Percentiles rank a stretch among this genome's conserved stretches.
Conservation (phyloP, 1,140 invertebrate genomes). For the Bombus waltoni region DNA sequence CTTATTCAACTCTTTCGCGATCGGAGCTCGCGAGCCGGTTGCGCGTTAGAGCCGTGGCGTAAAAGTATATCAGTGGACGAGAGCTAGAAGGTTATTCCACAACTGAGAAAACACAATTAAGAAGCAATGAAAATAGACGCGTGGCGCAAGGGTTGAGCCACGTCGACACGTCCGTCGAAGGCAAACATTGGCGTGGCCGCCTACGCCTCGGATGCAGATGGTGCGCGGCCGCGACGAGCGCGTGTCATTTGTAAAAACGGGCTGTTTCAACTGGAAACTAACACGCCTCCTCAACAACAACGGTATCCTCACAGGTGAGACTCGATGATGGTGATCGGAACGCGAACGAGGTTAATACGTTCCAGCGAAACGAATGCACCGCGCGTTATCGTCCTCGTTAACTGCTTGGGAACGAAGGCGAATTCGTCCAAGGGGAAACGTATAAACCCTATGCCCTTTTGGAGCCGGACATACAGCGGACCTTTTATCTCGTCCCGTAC, state of each 20-base stretch:
- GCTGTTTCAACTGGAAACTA: neutral
- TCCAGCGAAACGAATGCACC: neutral
- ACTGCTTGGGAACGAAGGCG: neutral
- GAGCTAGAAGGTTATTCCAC: constrained; percentile 47
- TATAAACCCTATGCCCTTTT: neutral
- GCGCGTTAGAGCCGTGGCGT: neutral
- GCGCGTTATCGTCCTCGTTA: constrained; percentile 25
- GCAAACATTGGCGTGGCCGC: constrained; percentile 58
- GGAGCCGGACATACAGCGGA: neutral
- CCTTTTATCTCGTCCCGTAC: constrained; percentile 3
- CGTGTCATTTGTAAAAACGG: constrained; percentile 25
- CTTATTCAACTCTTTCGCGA: neutral
- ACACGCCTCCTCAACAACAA: no score
- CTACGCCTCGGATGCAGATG: constrained; percentile 35
- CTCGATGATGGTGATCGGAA: neutral
- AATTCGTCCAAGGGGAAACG: constrained; percentile 25
- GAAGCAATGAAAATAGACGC: constrained; percentile 56
- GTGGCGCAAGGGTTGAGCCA: constrained; percentile 44
- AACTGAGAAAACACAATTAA: constrained; percentile 64
- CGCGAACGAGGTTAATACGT: constrained; percentile 22
- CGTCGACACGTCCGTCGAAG: constrained; percentile 29
- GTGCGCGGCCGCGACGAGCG: neutral
- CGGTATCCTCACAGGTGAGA: constrained; percentile 9
- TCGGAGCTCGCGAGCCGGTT: neutral
- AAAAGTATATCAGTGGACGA: constrained; percentile 24